Percentiles rank a stretch among this genome's conserved stretches.
Conservation (phyloP, 2,113 vertebrate genomes). For the Empidonax alnorum region DNA sequence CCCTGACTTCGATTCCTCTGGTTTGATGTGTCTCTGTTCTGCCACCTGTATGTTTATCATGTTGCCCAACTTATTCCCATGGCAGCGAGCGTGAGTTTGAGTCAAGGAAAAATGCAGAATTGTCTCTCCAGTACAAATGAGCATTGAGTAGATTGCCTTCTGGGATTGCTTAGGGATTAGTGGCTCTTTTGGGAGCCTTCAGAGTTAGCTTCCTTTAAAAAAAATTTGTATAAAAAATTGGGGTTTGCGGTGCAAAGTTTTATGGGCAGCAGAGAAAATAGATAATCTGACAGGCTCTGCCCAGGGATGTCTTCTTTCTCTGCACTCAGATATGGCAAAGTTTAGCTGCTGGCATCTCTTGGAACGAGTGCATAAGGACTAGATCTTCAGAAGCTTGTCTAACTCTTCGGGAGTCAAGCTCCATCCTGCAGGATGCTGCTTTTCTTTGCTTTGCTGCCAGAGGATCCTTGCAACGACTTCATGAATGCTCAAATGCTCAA, state of each 20-base stretch:
- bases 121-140: not conserved
- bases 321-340: not conserved
- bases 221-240: fast-evolving
- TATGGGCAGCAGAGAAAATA: not conserved
- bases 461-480: not conserved
- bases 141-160: not conserved
- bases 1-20: not conserved
- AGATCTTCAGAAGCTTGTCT: not conserved
- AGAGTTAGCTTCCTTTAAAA: not conserved
- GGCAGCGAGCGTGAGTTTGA: not conserved
- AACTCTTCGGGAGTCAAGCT: not conserved
- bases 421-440: not conserved
- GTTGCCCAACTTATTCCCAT: not conserved
- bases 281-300: not conserved
- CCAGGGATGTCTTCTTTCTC: not conserved
- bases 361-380: not conserved
- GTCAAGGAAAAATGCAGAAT: not conserved
- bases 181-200: not conserved
- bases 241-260: not conserved
- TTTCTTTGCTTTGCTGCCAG: not conserved
- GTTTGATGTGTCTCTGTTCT: fast-evolving
- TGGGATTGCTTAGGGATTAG: not conserved
- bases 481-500: not conserved
- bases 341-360: not conserved
- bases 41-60: not conserved